These are phyloP conservation scores for Arge pagana DNA, from an alignment of 2,888 invertebrate species.

Conservation along the genomic window DNA sequence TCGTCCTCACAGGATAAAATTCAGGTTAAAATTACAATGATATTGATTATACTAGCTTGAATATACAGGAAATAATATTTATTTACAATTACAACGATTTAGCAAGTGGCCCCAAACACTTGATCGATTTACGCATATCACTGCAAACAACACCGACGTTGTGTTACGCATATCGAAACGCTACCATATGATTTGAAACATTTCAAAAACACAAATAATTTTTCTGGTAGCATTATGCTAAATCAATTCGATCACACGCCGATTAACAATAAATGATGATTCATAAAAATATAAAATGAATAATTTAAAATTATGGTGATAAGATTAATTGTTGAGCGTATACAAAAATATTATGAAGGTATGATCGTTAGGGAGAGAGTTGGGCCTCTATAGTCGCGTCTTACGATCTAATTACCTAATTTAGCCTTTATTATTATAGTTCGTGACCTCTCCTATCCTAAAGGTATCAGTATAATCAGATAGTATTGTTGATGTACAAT, in stretches of 20 bases:
- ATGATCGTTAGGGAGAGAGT: conserved; percentile 16
- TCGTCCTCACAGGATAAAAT: conserved; percentile 7
- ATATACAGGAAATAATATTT: conserved; percentile 50
- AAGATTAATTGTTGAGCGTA: conserved; percentile 20
- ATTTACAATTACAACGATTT: conserved; percentile 49
- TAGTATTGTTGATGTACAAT: conserved; percentile 33
- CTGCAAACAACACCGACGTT: conserved; percentile 2
- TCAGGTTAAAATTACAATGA: conserved; percentile 16
- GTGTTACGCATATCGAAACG: not conserved
- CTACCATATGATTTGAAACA: not conserved
- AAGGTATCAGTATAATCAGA: conserved; percentile 35
- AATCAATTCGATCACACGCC: not conserved
- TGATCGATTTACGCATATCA: conserved; percentile 15
- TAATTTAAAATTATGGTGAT: conserved; percentile 18
- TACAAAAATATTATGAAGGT: conserved; percentile 31
- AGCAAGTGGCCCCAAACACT: conserved; percentile 37
- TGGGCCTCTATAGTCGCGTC: conserved; percentile 27
- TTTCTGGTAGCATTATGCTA: not conserved
- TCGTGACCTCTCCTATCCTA: conserved; percentile 33
- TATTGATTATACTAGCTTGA: conserved; percentile 36
- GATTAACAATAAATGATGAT: conserved; percentile 3
- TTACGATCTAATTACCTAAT: conserved; percentile 42
- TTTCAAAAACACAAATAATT: not conserved
- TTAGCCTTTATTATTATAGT: conserved; percentile 43
- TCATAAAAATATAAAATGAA: conserved; percentile 14